Base-by-base conservation (phyloP, 2,797 vertebrate genomes). In the Todus mexicanus region DNA sequence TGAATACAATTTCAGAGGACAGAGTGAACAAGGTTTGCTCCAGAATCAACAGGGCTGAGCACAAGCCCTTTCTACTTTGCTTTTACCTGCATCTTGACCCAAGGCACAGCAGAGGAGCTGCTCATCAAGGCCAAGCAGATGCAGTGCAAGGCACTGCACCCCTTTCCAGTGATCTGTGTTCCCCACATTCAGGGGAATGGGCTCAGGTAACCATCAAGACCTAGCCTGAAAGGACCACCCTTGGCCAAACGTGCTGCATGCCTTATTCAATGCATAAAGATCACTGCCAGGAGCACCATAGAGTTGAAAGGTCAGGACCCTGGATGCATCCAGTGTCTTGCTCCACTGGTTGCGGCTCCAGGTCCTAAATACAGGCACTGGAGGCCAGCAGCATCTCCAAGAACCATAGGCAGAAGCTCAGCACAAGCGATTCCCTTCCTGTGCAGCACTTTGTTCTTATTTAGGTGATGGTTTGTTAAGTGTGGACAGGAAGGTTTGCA, bases 171-270 rank as follows among this genome's bases (percentile, higher is more conserved):
- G 20, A 10, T 19, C 14, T 12, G 9, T 63, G 13, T 19, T 38
- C 43, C 33, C 54, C 1, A 1, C 6, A 2, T 29, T 29, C 1
- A 0, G 20, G 13, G 15, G 15, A 69, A 6, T 10, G 6, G 15
- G 14, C 12, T 69, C 48, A 45, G 33, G 15, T 10, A 11, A 73
- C 33, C 33, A 21, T 15, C 17, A 35, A 9, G 16, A 47, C 42
- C 26, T 15, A 27, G 9, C 12, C 11, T 29, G 50, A 70, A 51
- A 64, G 21, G 15, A 47, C 4, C 22, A 5, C 11, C 11, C 12
- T 2, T 12, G 16, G 25, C 13, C 37, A 66, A 60, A 71, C 11
- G 3, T 27, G 38, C 29, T 47, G 10, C 17, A 57, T 9, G 12
- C 33, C 23, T 59, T 68, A 29, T 26, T 77, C 31, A 29, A 15